These are phyloP conservation scores for Norana najaformis DNA, from an alignment of 2,888 invertebrate species.

Conservation along the genomic window DNA sequence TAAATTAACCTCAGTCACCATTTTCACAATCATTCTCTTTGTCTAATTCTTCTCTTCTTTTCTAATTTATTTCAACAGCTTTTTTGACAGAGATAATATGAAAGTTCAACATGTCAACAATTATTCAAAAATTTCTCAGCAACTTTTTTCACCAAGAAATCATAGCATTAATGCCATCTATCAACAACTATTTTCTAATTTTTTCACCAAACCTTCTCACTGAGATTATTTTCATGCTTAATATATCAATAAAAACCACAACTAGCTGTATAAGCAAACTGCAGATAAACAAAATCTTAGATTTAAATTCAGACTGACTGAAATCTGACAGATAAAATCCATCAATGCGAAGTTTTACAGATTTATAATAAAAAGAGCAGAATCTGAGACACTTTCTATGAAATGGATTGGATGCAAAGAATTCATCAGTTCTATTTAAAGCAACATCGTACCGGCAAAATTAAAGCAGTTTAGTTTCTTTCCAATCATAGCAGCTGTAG, in stretches of 20 bases:
- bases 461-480: neutral
- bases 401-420: neutral
- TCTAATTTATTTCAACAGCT: neutral
- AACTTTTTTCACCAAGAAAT: neutral
- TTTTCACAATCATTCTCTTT: neutral
- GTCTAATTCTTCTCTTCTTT: neutral
- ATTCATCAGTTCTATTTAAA: neutral
- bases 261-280: neutral
- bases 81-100: neutral
- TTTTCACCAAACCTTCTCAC: neutral
- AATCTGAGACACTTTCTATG: neutral
- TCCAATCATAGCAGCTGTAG: neutral
- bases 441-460: neutral
- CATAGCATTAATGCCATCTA: neutral
- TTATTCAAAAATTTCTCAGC: neutral
- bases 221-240: neutral
- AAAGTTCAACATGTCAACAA: neutral
- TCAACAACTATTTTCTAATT: neutral
- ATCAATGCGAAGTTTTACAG: neutral
- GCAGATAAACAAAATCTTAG: neutral
- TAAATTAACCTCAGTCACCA: neutral
- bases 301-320: neutral
- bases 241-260: neutral
- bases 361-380: neutral
- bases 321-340: neutral